Percentiles rank a stretch among this genome's conserved stretches.
These are phyloP conservation scores for Amblyopsis hoosieri DNA, from an alignment of 2,797 vertebrate species.

Conservation along the genomic window DNA sequence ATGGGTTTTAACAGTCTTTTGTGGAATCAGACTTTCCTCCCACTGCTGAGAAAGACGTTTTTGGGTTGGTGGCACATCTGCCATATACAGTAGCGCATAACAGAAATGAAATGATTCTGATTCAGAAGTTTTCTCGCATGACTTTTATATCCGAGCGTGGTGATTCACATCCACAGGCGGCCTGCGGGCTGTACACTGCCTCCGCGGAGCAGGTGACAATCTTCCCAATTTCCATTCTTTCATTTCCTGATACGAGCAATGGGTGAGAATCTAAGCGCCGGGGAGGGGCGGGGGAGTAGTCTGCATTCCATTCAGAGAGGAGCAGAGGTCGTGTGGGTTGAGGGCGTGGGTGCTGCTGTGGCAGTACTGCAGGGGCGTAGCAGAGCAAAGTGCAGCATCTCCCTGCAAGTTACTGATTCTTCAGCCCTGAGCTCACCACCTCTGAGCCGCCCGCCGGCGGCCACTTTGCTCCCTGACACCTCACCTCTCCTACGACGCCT, in stretches of 20 bases:
- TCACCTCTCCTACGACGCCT: constrained; percentile 46
- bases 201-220: constrained; percentile 14
- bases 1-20: constrained; percentile 63
- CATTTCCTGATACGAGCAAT: background rate
- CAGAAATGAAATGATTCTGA: constrained; percentile 33
- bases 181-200: constrained; percentile 24
- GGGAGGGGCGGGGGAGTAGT: constrained; percentile 43
- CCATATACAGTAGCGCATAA: constrained; percentile 18
- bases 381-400: constrained; percentile 68
- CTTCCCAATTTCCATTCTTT: background rate
- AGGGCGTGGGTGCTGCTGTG: constrained; percentile 46
- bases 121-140: constrained; percentile 16
- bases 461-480: constrained; percentile 68
- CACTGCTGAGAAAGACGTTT: constrained; percentile 54
- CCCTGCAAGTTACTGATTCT: constrained; percentile 75
- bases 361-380: constrained; percentile 68
- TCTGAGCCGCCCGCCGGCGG: constrained; percentile 63
- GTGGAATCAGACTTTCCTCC: constrained; percentile 64
- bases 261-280: constrained; percentile 5
- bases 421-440: constrained; percentile 78
- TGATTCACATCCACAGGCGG: constrained; percentile 34
- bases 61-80: constrained; percentile 56
- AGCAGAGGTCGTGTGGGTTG: constrained; percentile 43
- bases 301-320: constrained; percentile 62
- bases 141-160: constrained; percentile 8